phyloP scores from a whole-genome alignment of 2,113 vertebrate genomes.

The Cromileptes altivelis region DNA sequence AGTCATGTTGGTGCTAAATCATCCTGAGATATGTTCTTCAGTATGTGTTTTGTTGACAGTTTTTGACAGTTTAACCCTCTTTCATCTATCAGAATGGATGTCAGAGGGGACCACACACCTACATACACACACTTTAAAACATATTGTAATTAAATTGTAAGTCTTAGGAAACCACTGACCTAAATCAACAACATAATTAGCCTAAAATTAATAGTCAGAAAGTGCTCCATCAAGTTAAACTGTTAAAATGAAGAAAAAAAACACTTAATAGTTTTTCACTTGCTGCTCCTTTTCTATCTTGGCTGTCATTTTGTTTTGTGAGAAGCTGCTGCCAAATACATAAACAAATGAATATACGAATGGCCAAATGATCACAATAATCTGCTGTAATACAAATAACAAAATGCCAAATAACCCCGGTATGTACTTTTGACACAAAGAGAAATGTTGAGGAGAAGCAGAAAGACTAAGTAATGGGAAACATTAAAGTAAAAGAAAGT shows the following conservation, averaged over 20 bases:
- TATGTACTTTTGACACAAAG: not conserved
- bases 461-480: not conserved
- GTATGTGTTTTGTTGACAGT: constrained; percentile 64
- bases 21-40: constrained; percentile 57
- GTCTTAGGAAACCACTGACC: constrained; percentile 27
- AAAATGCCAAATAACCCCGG: not conserved
- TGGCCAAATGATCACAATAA: constrained; percentile 1
- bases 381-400: not conserved
- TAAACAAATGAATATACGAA: not conserved
- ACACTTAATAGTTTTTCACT: constrained; percentile 14
- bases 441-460: not conserved
- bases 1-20: constrained; percentile 56
- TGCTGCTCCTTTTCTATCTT: not conserved
- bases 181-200: constrained; percentile 37
- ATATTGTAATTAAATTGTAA: constrained; percentile 32
- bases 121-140: constrained; percentile 6
- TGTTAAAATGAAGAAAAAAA: constrained; percentile 8
- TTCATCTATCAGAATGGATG: not conserved
- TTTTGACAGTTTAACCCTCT: constrained; percentile 25
- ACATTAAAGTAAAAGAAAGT: too few relatives aligned
- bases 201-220: constrained; percentile 11
- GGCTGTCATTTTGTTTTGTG: constrained; percentile 11
- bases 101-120: not conserved
- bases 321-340: constrained; percentile 1
- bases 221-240: constrained; percentile 6